Conservation (phyloP, 2,797 vertebrate species). For the Lateolabrax maculatus region DNA sequence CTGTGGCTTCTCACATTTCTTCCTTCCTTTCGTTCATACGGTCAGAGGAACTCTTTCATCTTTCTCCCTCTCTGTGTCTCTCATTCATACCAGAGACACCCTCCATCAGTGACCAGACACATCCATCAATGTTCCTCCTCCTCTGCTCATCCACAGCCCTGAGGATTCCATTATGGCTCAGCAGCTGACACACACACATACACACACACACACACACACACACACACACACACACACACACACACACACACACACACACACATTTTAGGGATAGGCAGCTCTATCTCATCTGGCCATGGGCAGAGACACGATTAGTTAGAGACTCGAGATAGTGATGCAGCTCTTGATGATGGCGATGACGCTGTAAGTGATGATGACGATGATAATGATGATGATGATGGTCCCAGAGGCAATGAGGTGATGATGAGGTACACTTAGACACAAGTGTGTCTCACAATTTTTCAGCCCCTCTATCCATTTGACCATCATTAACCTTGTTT, state of each 20-base stretch:
- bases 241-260: slow-evolving; percentile 39
- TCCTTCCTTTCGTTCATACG: slow-evolving; percentile 24
- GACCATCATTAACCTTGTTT: slow-evolving; percentile 38
- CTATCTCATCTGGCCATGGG: slow-evolving; percentile 61
- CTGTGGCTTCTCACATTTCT: slow-evolving; percentile 21
- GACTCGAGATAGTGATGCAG: slow-evolving; percentile 55
- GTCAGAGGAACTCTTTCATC: slow-evolving; percentile 33
- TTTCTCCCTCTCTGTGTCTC: slow-evolving; percentile 36
- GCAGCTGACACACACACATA: slow-evolving; percentile 22
- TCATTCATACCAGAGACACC: slow-evolving; percentile 55
- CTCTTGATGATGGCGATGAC: slow-evolving; percentile 42
- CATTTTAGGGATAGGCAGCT: slow-evolving; percentile 49
- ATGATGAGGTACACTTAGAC: slow-evolving; percentile 47
- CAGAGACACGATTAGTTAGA: slow-evolving; percentile 69
- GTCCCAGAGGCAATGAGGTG: slow-evolving; percentile 42
- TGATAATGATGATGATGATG: slow-evolving; percentile 30
- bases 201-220: slow-evolving; percentile 19
- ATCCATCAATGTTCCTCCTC: slow-evolving; percentile 72
- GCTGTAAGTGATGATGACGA: slow-evolving; percentile 35
- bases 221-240: slow-evolving; percentile 33
- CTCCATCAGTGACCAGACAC: slow-evolving; percentile 73
- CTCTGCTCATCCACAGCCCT: slow-evolving; percentile 64
- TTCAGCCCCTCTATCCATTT: slow-evolving; percentile 2
- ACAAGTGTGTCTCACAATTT: slow-evolving; percentile 37
- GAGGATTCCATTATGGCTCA: slow-evolving; percentile 73